Evolutionary conservation across 2,113 vertebrate genomes (phyloP).

Genomic region (Lipotes vexillifer): DNA sequence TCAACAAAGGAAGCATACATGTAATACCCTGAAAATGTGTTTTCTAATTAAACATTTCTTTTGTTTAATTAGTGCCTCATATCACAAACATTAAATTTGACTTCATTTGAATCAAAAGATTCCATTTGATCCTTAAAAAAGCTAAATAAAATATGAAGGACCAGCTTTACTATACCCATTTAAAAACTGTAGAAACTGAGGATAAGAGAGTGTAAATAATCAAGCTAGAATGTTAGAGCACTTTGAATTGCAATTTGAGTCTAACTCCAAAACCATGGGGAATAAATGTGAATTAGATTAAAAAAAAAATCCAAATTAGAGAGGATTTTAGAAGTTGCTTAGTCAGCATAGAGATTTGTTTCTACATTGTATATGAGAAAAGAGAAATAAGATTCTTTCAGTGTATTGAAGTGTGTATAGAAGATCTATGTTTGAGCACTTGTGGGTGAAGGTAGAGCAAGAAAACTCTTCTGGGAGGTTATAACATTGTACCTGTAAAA

Average conservation of each 20-base stretch:
- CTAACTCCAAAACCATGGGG: not conserved
- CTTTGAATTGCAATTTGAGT: not conserved
- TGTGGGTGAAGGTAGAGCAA: not conserved
- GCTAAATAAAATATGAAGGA: not conserved
- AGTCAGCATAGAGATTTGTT: not conserved
- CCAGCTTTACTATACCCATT: not conserved
- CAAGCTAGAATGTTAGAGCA: not conserved
- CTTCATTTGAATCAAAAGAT: not conserved
- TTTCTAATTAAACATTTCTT: conserved; percentile 7
- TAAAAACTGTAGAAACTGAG: not conserved
- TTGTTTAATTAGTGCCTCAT: not conserved
- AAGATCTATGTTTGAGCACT: not conserved
- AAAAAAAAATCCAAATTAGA: not conserved
- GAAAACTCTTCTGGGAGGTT: not conserved
- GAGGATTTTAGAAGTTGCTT: not conserved
- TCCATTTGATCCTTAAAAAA: not conserved
- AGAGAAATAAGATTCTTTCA: not conserved
- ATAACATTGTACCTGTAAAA: not conserved
- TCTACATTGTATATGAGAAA: not conserved
- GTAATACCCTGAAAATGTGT: not conserved
- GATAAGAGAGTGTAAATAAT: not conserved
- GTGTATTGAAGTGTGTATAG: not conserved
- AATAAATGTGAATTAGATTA: not conserved
- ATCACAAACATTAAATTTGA: not conserved
- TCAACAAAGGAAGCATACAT: not conserved